A percentile compares a stretch with the other conserved stretches of the same genome.
Conservation (phyloP, 2,113 vertebrate genomes). For the Chlorodrepanis virens region DNA sequence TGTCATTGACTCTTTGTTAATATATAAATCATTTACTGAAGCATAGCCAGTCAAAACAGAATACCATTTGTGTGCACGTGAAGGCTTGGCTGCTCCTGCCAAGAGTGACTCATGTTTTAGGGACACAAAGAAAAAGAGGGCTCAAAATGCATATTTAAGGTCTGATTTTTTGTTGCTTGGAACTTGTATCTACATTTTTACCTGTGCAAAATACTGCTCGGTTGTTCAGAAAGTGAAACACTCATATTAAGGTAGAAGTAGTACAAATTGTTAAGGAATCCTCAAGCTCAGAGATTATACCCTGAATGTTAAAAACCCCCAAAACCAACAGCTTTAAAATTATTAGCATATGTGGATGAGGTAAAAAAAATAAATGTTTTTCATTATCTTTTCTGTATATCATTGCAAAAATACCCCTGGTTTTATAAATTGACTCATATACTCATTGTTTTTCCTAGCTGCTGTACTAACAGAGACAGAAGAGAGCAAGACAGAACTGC, state of each 20-base stretch:
- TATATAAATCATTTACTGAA: conserved; percentile 58
- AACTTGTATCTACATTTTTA: background rate
- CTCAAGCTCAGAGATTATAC: background rate
- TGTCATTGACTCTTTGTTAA: conserved; percentile 40
- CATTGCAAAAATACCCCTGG: rapidly evolving
- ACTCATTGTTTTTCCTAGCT: background rate
- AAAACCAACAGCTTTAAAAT: background rate
- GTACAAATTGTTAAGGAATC: background rate
- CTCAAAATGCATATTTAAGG: background rate
- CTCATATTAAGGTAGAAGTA: background rate
- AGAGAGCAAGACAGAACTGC: background rate
- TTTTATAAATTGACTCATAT: background rate
- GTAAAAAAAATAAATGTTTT: background rate
- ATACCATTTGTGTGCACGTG: conserved; percentile 25
- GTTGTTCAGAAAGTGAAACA: background rate
- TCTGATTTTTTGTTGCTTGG: background rate
- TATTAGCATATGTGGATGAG: background rate
- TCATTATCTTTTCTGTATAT: background rate
- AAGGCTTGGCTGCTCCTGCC: conserved; percentile 12
- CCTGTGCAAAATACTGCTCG: background rate
- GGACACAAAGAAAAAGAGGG: background rate
- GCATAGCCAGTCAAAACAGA: conserved; percentile 52
- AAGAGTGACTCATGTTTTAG: conserved; percentile 45
- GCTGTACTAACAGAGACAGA: background rate
- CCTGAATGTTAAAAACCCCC: background rate